Percentiles rank a stretch among this genome's conserved stretches.
Evolutionary conservation across 2,113 vertebrate species (phyloP).

Genomic region (Procapra przewalskii): DNA sequence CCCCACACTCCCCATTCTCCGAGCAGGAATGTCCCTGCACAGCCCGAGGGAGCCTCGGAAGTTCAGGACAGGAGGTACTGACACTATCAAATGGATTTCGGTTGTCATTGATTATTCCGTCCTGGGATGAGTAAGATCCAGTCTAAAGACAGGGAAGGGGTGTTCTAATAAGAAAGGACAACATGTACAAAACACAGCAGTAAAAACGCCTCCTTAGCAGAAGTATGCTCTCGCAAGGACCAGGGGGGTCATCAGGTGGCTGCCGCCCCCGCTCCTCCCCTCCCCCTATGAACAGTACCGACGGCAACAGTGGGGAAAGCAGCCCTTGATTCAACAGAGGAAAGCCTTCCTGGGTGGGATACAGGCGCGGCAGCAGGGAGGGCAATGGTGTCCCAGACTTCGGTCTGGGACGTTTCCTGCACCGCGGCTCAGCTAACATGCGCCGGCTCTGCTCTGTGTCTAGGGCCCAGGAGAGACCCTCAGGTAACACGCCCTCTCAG

Average conservation of each 20-base stretch:
- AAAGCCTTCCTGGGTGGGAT: background rate
- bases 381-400: background rate
- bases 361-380: background rate
- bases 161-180: background rate
- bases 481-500: background rate
- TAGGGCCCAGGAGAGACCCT: background rate
- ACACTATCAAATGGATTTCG: background rate
- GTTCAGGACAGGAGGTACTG: background rate
- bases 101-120: constrained; percentile 15
- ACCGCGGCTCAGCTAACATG: background rate
- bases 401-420: background rate
- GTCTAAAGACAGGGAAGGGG: background rate
- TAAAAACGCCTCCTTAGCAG: background rate
- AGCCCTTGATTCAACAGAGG: background rate
- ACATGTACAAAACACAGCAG: constrained; percentile 41
- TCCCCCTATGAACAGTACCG: constrained; percentile 36
- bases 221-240: constrained; percentile 7
- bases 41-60: background rate
- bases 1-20: constrained; percentile 56
- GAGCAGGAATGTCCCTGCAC: constrained; percentile 57
- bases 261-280: background rate
- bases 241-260: background rate
- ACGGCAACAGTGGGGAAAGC: background rate
- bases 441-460: background rate
- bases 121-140: background rate